Evolutionary conservation across 2,888 invertebrate genomes (phyloP).

Genomic region (Hololepta plana): DNA sequence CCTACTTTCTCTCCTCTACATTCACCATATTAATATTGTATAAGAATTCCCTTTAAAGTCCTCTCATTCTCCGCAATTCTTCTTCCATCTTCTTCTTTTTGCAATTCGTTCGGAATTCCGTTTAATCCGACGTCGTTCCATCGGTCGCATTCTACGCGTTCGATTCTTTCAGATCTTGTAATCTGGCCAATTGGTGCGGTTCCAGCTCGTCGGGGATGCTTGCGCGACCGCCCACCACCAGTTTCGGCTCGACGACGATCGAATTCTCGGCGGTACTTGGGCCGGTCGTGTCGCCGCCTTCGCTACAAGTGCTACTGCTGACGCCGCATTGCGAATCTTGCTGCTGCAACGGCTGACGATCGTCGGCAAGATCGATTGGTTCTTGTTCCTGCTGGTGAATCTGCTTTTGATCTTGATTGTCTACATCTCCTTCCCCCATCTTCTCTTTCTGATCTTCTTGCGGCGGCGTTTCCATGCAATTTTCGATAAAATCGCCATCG

Average conservation of each 20-base stretch:
- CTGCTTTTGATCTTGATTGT: constrained; percentile 3
- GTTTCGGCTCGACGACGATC: constrained; percentile 35
- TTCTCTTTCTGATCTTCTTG: too few relatives aligned
- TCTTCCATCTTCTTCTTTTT: background rate
- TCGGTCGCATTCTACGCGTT: too few relatives aligned
- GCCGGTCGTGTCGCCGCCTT: constrained; percentile 37
- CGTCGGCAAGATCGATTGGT: constrained; percentile 10
- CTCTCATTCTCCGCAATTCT: background rate
- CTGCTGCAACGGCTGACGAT: constrained; percentile 17
- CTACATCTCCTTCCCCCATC: too few relatives aligned
- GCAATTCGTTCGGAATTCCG: constrained; percentile 1
- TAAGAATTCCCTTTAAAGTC: background rate
- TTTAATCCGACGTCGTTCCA: too few relatives aligned
- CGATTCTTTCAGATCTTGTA: constrained; percentile 79
- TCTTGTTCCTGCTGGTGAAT: constrained; percentile 1
- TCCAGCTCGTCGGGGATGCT: constrained; percentile 80
- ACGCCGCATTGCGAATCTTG: constrained; percentile 30
- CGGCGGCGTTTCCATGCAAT: too few relatives aligned
- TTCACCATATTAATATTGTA: too few relatives aligned
- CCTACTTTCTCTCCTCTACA: too few relatives aligned
- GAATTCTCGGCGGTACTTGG: constrained; percentile 44
- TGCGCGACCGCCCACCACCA: constrained; percentile 59
- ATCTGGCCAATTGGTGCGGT: constrained; percentile 70
- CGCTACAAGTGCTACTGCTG: constrained; percentile 49
- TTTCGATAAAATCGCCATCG: too few relatives aligned